phyloP scores from a whole-genome alignment of 2,113 vertebrate genomes.

The Notarius quadriscutis region DNA sequence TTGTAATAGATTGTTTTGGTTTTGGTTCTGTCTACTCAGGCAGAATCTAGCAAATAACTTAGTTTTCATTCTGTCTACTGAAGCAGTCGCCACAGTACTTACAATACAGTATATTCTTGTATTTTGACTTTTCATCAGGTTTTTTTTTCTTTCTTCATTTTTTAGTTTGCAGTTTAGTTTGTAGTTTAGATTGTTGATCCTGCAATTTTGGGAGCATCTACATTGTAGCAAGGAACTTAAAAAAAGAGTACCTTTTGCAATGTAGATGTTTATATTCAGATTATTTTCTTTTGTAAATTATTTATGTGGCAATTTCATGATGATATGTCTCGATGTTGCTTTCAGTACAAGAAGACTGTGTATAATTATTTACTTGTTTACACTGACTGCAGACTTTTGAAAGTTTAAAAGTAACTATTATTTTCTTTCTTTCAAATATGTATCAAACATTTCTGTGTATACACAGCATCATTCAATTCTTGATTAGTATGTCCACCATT shows the following conservation, averaged over 20 bases:
- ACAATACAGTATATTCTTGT: constrained; percentile 27
- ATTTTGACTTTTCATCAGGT: constrained; percentile 14
- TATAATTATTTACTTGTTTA: constrained; percentile 99
- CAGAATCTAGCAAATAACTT: background rate
- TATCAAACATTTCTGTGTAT: constrained; percentile 28
- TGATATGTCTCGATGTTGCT: constrained; percentile 61
- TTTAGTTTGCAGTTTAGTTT: constrained; percentile 45
- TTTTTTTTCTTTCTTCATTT: constrained; percentile 37
- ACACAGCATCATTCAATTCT: constrained; percentile 34
- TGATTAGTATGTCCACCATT: constrained; percentile 50
- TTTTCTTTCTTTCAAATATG: constrained; percentile 69
- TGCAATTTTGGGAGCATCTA: constrained; percentile 42
- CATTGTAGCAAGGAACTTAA: constrained; percentile 53
- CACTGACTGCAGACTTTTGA: constrained; percentile 78
- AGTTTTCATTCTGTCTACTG: background rate
- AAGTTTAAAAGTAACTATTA: constrained; percentile 66
- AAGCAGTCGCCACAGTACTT: constrained; percentile 31
- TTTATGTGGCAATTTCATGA: constrained; percentile 77
- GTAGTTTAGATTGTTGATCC: constrained; percentile 13
- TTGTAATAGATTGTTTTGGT: background rate
- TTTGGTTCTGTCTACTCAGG: background rate
- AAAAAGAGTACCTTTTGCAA: constrained; percentile 55
- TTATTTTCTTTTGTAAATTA: constrained; percentile 94
- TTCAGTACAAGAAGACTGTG: constrained; percentile 86
- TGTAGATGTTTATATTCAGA: constrained; percentile 92